Conservation (phyloP, 2,797 vertebrate species). For the Erethizon dorsatum region DNA sequence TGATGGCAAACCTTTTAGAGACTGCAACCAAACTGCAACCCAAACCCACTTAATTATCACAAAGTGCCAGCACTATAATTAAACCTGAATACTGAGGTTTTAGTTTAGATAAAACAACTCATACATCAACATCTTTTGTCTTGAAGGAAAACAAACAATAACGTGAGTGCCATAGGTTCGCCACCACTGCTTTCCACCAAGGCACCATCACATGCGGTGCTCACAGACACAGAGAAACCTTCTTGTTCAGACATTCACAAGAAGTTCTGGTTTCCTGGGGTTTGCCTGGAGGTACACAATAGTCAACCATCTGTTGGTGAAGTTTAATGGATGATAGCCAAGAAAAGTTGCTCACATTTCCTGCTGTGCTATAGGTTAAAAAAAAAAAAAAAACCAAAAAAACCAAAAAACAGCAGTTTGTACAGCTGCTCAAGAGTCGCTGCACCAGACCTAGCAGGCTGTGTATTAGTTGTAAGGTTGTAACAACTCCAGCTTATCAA, state of each 20-base stretch:
- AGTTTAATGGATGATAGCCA: not conserved
- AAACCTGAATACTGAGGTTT: not conserved
- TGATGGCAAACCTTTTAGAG: not conserved
- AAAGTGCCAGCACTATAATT: not conserved
- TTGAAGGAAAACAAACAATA: not conserved
- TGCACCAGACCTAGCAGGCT: not conserved
- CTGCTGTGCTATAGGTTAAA: not conserved
- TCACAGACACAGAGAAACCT: not conserved
- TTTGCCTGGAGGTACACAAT: not conserved
- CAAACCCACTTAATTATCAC: not conserved
- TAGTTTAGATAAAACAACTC: not conserved
- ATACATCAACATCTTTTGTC: not conserved
- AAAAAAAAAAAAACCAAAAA: not conserved
- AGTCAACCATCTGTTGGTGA: not conserved
- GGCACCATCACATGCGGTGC: not conserved
- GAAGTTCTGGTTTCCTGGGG: not conserved
- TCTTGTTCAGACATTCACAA: not conserved
- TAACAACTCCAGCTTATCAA: not conserved
- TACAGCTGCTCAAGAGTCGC: rapidly evolving
- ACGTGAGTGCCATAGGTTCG: too few relatives aligned
- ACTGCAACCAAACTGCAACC: not conserved
- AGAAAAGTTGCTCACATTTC: not conserved
- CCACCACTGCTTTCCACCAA: not conserved
- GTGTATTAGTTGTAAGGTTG: not conserved
- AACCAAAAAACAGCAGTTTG: not conserved